phyloP scores from a whole-genome alignment of 2,888 invertebrate genomes.

The Lepidonotus clava region DNA sequence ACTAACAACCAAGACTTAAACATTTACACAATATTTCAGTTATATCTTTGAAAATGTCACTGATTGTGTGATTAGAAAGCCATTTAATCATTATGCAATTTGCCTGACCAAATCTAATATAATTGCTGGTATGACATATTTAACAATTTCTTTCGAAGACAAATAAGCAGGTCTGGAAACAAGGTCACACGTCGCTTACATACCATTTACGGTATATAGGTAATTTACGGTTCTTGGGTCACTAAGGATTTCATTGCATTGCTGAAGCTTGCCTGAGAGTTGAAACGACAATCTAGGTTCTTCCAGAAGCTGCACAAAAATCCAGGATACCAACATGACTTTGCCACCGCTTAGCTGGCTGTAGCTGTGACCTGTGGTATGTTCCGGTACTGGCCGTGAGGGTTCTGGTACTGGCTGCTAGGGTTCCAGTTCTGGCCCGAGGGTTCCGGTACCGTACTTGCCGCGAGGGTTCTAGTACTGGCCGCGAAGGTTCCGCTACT shows the following conservation, averaged over 20 bases:
- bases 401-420: background rate
- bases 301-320: conserved; percentile 25
- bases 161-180: background rate
- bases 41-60: no score
- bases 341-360: background rate
- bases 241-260: background rate
- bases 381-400: background rate
- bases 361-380: background rate
- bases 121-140: background rate
- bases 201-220: no score
- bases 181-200: no score
- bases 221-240: background rate
- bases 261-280: background rate
- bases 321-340: background rate
- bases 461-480: background rate
- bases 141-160: background rate
- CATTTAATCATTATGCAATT: background rate
- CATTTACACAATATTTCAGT: no score
- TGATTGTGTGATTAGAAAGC: no score
- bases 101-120: background rate
- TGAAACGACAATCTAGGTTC: background rate
- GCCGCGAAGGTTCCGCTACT: no score
- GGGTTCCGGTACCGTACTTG: background rate
- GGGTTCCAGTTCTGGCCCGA: background rate
- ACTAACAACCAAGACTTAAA: no score